A percentile compares a stretch with the other conserved stretches of the same genome.
These are phyloP conservation scores for Drosophila meridionalis DNA, from an alignment of 2,888 invertebrate genomes.

Conservation along the genomic window DNA sequence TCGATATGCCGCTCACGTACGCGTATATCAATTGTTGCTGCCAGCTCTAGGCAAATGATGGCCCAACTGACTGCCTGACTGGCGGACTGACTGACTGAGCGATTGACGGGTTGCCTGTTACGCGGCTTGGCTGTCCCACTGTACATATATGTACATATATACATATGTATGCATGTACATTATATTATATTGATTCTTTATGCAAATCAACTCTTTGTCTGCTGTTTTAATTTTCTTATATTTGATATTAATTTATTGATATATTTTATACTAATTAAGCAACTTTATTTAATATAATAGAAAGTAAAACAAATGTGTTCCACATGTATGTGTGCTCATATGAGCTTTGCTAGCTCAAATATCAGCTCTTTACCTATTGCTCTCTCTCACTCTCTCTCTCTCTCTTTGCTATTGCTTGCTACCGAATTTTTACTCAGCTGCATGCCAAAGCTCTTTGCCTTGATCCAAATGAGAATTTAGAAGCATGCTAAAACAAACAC, in stretches of 20 bases:
- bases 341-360: background rate
- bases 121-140: constrained; percentile 37
- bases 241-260: background rate
- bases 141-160: constrained; percentile 13
- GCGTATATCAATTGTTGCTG: constrained; percentile 80
- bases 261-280: background rate
- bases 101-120: constrained; percentile 67
- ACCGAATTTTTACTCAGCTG: background rate
- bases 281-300: no score
- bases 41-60: constrained; percentile 71
- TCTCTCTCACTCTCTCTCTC: background rate
- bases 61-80: constrained; percentile 43
- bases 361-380: background rate
- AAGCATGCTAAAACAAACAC: background rate
- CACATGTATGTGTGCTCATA: no score
- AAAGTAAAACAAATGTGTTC: background rate
- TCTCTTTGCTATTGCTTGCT: background rate
- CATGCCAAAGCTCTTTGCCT: background rate
- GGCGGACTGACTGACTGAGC: constrained; percentile 40
- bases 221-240: background rate
- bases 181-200: constrained; percentile 38
- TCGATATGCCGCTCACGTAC: constrained; percentile 72
- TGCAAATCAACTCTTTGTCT: constrained; percentile 25
- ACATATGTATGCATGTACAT: constrained; percentile 21
- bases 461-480: background rate